These are phyloP conservation scores for Pycnomerus fuliginosus DNA, from an alignment of 2,888 invertebrate genomes.

Conservation along the genomic window DNA sequence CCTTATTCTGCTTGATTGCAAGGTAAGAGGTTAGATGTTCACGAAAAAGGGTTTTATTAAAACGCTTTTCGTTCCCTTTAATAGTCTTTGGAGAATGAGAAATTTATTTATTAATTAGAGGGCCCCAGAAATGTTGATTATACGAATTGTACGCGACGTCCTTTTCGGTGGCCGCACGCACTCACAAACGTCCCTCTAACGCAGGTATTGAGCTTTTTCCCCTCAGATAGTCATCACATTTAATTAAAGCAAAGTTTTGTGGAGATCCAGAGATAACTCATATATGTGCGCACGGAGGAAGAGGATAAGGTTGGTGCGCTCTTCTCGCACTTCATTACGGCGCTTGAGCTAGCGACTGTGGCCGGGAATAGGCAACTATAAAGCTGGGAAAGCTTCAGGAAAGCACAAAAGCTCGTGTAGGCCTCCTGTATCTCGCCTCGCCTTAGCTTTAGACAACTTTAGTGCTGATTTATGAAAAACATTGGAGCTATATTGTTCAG, in stretches of 20 bases:
- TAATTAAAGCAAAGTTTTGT: constrained; percentile 24
- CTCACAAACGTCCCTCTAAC: too few species aligned
- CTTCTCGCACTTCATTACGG: constrained; percentile 39
- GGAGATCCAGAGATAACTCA: constrained; percentile 24
- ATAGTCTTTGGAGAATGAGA: constrained; percentile 35
- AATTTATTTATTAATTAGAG: constrained; percentile 39
- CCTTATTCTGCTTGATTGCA: constrained; percentile 44
- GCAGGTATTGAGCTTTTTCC: too few species aligned
- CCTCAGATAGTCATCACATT: constrained; percentile 23
- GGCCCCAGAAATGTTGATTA: constrained; percentile 31
- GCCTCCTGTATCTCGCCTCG: constrained; percentile 40
- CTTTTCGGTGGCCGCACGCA: background rate
- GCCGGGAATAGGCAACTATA: constrained; percentile 41
- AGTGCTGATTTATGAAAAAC: constrained; percentile 47
- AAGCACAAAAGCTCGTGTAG: constrained; percentile 45
- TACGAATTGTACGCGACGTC: constrained; percentile 25
- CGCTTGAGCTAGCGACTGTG: constrained; percentile 41
- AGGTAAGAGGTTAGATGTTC: constrained; percentile 34
- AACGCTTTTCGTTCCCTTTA: constrained; percentile 38
- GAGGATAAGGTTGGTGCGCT: constrained; percentile 31
- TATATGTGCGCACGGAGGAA: constrained; percentile 26
- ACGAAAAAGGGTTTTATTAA: constrained; percentile 44
- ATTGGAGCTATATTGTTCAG: constrained; percentile 33
- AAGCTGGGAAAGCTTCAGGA: constrained; percentile 43
- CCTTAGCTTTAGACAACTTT: constrained; percentile 42